These are phyloP conservation scores for Melolontha melolontha DNA, from an alignment of 2,888 invertebrate species.

Conservation along the genomic window DNA sequence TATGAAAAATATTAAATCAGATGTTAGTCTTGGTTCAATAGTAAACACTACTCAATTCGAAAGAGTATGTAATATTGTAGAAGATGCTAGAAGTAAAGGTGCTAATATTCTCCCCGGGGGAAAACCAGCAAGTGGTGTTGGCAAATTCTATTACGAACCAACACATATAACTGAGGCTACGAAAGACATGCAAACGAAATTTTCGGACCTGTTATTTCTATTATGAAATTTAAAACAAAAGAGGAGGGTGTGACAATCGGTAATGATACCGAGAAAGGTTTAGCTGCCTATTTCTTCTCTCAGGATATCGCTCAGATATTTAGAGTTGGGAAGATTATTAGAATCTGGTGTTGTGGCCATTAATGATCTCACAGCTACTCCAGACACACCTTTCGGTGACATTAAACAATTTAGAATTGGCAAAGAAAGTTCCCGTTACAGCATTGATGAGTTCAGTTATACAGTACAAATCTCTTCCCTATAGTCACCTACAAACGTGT, in stretches of 20 bases:
- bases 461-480: too few species aligned
- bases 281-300: conserved; percentile 96
- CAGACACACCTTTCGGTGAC: conserved; percentile 96
- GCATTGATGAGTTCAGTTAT: conserved; percentile 92
- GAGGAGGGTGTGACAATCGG: conserved; percentile 87
- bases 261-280: conserved; percentile 84
- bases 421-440: conserved; percentile 92
- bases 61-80: conserved; percentile 83
- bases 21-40: conserved; percentile 91
- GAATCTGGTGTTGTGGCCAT: conserved; percentile 98
- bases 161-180: conserved; percentile 87
- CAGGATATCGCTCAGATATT: conserved; percentile 90
- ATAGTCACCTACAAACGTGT: too few species aligned
- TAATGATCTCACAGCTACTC: conserved; percentile 94
- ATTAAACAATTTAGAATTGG: conserved; percentile 97
- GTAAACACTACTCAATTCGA: conserved; percentile 88
- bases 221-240: conserved; percentile 89
- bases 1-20: conserved; percentile 80
- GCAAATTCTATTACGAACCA: conserved; percentile 87
- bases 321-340: conserved; percentile 83
- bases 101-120: conserved; percentile 86
- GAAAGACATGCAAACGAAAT: conserved; percentile 90
- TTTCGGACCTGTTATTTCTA: conserved; percentile 93
- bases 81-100: conserved; percentile 90
- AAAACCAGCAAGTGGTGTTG: conserved; percentile 72